Evolutionary conservation across 2,888 invertebrate species (phyloP), one percentile per base, ranked within the genome.

Genomic region (Campopleginae sp.): DNA sequence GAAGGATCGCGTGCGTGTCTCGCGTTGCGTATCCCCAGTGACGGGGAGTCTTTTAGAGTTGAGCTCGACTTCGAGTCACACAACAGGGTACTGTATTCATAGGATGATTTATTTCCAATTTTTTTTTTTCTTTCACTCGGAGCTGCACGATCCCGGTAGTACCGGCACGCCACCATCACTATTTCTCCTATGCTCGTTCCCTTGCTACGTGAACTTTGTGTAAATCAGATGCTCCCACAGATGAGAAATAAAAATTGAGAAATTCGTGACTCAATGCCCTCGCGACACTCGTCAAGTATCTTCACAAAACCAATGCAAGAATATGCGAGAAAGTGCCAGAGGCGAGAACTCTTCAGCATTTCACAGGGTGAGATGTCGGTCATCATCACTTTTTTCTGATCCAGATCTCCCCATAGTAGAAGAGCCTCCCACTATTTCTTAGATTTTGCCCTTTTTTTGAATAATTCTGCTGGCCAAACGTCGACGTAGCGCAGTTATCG

Each of bases 1-100:
- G 51, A 65, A 81, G 76, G 77, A 87, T 88, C 85, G 88, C 88
- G 87, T 87, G 87, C 81, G 75, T 82, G 82, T 48, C 71, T 85
- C 79, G 68, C 14, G 58, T 79, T 87, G 86, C 86, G 86, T 85
- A 83, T 81, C 10, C 58, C 51, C 42, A 38, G 51, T 44, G 44
- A 51, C 68, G 63, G 19, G 17, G 33, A 78, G 74, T 72, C 72
- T 66, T 86, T 87, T 72, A 19, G 72, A 78, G n/a, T 68, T 51
- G 63, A 63, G 61, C 48, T 61, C 42, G 48, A 72, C 58, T 10
- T 19, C 7, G 51, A 75, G 63, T 75, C 70, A 54, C 54, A 75
- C 51, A 63, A 46, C n/a, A 70, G 42, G 33, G 44, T 2, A 42
- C 38, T 38, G 38, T 38, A 14, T 38, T 75, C 46, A 42, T 44